Evolutionary conservation across 2,888 invertebrate species (phyloP), one percentile per base, ranked within the genome.

Genomic region (Druceiella hillmani): DNA sequence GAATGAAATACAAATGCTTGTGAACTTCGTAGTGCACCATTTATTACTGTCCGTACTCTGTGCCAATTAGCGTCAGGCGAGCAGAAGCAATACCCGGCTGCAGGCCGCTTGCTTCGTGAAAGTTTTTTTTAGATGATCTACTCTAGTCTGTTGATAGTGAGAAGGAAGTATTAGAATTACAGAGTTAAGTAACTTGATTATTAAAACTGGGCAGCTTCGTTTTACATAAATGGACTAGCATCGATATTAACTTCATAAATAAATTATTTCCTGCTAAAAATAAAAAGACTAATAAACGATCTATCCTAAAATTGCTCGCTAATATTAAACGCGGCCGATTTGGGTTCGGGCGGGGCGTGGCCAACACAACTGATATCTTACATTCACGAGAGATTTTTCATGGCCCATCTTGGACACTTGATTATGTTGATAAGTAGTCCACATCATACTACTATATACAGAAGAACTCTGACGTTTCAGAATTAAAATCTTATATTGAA

Each of bases 161-260:
- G 2, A 17, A 32, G 4, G 40, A 43, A 7, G 39, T 37, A 3
- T 12, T 22, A 2, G 7, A 29, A 9, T 9, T 50, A 12, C 27
- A 37, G 27, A 32, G 45, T 27, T 44, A 50, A 27, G 22, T 48
- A 4, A 40, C 43, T 2, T 20, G 10, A 1, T 24, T 54, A 10
- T 34, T 51, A 10, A 41, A 33, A 16, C 26, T 38, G 7, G 52
- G 47, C 13, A 49, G 52, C 6, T 50, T 53, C 34, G 36, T 43
- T 4, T 38, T 53, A 3, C 38, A 51, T 7, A 45, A 52, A 36
- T 43, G 42, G 42, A 36, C 42, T 14, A 40, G 31, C 4, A 45
- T 40, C 15, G 22, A 27, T 16, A 4, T 15, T 2, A 20, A 34
- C 6, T 13, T 37, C 15, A 14, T 37, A 3, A 11, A 29, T 7